These are phyloP conservation scores for Pinna nobilis DNA, from an alignment of 1,140 invertebrate species.

Conservation along the genomic window DNA sequence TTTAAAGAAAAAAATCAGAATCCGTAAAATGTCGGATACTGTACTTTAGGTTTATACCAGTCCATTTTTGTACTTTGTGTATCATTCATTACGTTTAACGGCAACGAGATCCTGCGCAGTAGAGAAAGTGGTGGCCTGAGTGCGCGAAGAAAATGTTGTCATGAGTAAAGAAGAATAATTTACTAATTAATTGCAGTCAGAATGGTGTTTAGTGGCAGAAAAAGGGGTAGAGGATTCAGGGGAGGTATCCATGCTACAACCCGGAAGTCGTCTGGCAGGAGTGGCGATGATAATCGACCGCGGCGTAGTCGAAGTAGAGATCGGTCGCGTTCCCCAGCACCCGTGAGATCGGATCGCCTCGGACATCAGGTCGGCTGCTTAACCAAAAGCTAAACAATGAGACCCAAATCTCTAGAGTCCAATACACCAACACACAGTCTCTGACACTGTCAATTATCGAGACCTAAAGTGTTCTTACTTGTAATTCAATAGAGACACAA, in stretches of 20 bases:
- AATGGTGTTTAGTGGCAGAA: constrained; percentile 50
- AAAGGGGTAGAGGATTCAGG: constrained; percentile 28
- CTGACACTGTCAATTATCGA: no score
- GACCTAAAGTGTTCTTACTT: no score
- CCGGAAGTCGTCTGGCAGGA: constrained; percentile 19
- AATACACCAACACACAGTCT: no score
- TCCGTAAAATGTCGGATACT: constrained; percentile 11
- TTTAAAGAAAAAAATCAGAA: no score
- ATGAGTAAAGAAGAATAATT: no score
- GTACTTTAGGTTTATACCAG: background rate
- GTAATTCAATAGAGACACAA: no score
- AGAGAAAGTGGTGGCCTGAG: no score
- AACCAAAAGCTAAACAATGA: no score
- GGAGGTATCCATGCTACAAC: constrained; percentile 24
- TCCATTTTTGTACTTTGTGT: background rate
- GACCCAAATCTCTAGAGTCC: no score
- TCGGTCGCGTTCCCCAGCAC: constrained; percentile 25
- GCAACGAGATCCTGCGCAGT: constrained; percentile 3
- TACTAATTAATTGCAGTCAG: no score
- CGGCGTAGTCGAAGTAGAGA: constrained; percentile 11
- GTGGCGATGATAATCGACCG: constrained; percentile 14
- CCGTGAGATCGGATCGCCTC: constrained; percentile 23
- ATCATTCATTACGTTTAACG: background rate
- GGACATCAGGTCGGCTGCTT: constrained; percentile 21
- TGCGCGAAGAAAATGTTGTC: no score